Percentiles rank a stretch among this genome's conserved stretches.
These are phyloP conservation scores for Piprites chloris DNA, from an alignment of 2,113 vertebrate species.

Conservation along the genomic window DNA sequence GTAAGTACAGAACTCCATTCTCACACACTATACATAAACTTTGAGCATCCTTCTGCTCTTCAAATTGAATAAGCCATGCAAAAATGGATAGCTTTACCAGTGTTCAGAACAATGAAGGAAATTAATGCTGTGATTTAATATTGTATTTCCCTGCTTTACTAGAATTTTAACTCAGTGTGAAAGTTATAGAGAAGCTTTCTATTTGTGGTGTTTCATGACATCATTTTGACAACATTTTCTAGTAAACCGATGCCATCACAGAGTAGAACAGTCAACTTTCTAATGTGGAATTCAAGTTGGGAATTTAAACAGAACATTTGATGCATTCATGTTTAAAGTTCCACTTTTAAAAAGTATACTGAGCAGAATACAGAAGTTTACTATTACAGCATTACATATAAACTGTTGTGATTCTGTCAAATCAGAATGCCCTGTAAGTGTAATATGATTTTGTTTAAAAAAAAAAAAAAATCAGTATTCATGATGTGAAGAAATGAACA, in stretches of 20 bases:
- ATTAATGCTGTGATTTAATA: not conserved
- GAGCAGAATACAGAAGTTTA: not conserved
- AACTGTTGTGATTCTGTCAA: not conserved
- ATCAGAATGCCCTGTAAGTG: not conserved
- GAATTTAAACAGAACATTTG: not conserved
- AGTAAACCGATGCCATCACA: not conserved
- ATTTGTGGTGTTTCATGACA: not conserved
- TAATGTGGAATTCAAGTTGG: not conserved
- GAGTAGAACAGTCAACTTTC: not conserved
- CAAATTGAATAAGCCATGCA: not conserved
- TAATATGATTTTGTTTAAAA: not conserved
- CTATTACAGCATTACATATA: not conserved
- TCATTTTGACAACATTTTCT: not conserved
- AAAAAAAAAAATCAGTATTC: not conserved
- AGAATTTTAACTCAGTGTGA: not conserved
- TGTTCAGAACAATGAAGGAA: not conserved
- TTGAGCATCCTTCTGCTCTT: not conserved
- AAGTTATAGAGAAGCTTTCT: not conserved
- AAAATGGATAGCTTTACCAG: not conserved
- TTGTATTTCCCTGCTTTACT: not conserved
- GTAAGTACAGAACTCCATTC: not conserved
- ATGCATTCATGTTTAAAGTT: not conserved
- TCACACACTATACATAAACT: not conserved
- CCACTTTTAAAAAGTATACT: not conserved
- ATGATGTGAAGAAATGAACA: not conserved